Base-by-base conservation (phyloP, 2,797 vertebrate species). In the Cyprinodon diabolis region DNA sequence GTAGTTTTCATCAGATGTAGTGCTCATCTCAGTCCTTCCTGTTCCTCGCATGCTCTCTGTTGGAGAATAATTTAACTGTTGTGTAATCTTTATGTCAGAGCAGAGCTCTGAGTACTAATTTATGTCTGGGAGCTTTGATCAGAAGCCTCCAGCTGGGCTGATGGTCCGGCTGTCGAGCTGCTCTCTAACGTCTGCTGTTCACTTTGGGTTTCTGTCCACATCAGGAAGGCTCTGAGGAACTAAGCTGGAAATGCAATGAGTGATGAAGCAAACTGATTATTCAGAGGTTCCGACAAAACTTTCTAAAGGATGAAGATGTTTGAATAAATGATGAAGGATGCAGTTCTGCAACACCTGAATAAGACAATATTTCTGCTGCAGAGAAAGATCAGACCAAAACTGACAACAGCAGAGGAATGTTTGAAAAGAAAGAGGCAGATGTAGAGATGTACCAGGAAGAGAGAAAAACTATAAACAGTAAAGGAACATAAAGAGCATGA, bases 111-210 rank as follows among this genome's bases (percentile, higher is more conserved):
- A 75, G 37, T 60, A 37, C 30, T 60, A 37, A 60, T 60, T 15
- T 60, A 12, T 48, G 70, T n/a, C 55, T 23, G 78, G 55, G 9
- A 19, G 49, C 54, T 74, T 35, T 52, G 66, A 75, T 68, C 71
- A 8, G 40, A 30, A 56, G 76, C 72, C 30, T 76, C 82, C 75
- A 70, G 72, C 74, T 43, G 74, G 3, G 47, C n/a, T 6, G 4
- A 60, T 54, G 19, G 11, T 23, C 52, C 2, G 17, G 40, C 58
- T 40, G 58, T 62, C 35, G 9, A 62, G 58, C 35, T 62, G 13
- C 58, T 62, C 30, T 60, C 57, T 60, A 14, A 30, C 30, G 56
- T 58, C 25, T 4, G 57, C 57, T 14, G 30, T 35, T 21, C 30
- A 35, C 35, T 37, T 35, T 11, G 25, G n/a, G 56, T 58, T 35